Evolutionary conservation across 1,140 invertebrate genomes (phyloP).

Genomic region (Drosophila kanapiae): DNA sequence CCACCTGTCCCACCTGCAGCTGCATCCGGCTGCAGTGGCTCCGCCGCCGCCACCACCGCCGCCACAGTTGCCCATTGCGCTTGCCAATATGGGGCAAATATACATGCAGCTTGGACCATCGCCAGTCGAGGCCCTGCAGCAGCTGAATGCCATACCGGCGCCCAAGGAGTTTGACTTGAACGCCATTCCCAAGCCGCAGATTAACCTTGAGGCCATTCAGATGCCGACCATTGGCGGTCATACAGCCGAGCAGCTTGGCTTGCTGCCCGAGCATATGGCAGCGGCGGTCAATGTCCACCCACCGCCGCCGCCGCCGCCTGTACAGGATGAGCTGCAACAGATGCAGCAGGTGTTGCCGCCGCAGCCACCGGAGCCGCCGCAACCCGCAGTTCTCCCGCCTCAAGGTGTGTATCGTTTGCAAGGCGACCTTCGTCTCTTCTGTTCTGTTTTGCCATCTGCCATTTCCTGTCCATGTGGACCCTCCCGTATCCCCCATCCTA

Average conservation of each 20-base stretch:
- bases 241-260: conserved; percentile 42
- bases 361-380: conserved; percentile 28
- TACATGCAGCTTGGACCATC: conserved; percentile 78
- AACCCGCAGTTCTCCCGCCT: conserved; percentile 30
- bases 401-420: conserved; percentile 66
- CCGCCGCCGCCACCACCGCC: conserved; percentile 77
- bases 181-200: conserved; percentile 82
- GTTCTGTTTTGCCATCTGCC: conserved; percentile 52
- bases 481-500: conserved; percentile 2
- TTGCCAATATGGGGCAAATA: conserved; percentile 69
- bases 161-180: conserved; percentile 83
- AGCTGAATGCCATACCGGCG: conserved; percentile 78
- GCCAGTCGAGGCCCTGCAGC: conserved; percentile 68
- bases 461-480: conserved; percentile 12
- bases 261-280: conserved; percentile 51
- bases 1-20: conserved; percentile 57
- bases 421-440: conserved; percentile 29
- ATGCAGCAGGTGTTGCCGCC: conserved; percentile 22
- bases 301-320: conserved; percentile 62
- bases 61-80: conserved; percentile 72
- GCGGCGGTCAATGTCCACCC: conserved; percentile 49
- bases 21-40: conserved; percentile 73
- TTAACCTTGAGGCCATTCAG: conserved; percentile 80
- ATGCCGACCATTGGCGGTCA: conserved; percentile 60
- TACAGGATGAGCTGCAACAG: conserved; percentile 48